Evolutionary conservation across 2,888 invertebrate species (phyloP).

Genomic region (Therioaphis trifolii): DNA sequence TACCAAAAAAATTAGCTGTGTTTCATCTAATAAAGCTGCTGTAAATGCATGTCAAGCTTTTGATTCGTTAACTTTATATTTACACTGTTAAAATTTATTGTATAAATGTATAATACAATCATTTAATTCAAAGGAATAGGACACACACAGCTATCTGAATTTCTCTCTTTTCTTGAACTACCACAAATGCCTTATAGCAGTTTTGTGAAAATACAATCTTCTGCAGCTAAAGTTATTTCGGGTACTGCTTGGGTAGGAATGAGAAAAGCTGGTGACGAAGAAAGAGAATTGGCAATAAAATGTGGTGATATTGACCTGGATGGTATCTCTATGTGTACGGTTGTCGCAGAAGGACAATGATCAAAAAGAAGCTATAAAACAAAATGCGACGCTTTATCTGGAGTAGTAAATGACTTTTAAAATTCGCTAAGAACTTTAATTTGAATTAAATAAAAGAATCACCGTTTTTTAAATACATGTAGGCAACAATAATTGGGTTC

Average conservation of each 20-base stretch:
- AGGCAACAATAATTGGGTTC: background rate
- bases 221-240: background rate
- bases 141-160: background rate
- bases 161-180: background rate
- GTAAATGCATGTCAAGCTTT: constrained; percentile 5
- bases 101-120: too few relatives aligned
- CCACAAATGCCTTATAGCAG: background rate
- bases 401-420: background rate
- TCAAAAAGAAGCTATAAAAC: background rate
- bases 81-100: too few relatives aligned
- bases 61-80: background rate
- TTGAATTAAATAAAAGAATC: background rate
- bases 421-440: background rate
- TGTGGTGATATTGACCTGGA: background rate
- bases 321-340: background rate
- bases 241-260: constrained; percentile 1
- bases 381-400: background rate
- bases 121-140: background rate
- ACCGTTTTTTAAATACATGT: background rate
- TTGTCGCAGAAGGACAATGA: background rate
- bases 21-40: background rate
- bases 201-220: background rate
- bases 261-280: background rate
- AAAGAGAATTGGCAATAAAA: background rate
- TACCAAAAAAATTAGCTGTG: background rate